Conservation (phyloP, 1,140 invertebrate species). For the Rhysida immarginata region DNA sequence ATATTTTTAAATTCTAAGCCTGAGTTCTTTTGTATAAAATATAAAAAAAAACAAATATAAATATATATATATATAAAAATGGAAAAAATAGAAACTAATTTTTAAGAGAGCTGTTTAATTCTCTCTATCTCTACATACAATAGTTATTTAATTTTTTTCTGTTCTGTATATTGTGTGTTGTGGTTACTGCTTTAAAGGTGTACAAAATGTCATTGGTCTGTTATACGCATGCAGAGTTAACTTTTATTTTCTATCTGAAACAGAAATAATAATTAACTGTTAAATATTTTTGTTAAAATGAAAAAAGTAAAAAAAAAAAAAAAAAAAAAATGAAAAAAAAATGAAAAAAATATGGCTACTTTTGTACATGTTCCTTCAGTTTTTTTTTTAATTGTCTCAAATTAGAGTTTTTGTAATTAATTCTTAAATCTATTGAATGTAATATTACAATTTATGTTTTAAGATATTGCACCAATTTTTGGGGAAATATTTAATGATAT, state of each 20-base stretch:
- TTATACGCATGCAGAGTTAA: no score
- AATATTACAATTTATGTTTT: background rate
- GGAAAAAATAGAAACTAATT: background rate
- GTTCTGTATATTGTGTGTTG: background rate
- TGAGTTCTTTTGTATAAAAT: no score
- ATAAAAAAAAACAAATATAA: no score
- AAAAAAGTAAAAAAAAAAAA: background rate
- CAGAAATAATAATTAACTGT: background rate
- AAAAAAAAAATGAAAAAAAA: no score
- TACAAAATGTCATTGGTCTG: background rate
- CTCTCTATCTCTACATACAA: background rate
- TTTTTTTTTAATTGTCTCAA: background rate
- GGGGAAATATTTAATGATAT: background rate
- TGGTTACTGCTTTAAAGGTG: background rate
- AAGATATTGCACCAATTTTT: background rate
- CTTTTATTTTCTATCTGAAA: background rate
- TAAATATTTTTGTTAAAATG: background rate
- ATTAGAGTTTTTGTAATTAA: background rate
- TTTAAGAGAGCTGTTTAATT: background rate
- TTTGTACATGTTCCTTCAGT: background rate
- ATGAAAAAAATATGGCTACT: no score
- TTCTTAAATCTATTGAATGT: background rate
- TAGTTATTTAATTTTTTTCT: background rate
- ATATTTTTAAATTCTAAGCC: no score
- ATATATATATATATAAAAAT: background rate